Percentiles rank a stretch among this genome's conserved stretches.
Conservation (phyloP, 2,113 vertebrate genomes). For the Gnathonemus echidnorhynchus region DNA sequence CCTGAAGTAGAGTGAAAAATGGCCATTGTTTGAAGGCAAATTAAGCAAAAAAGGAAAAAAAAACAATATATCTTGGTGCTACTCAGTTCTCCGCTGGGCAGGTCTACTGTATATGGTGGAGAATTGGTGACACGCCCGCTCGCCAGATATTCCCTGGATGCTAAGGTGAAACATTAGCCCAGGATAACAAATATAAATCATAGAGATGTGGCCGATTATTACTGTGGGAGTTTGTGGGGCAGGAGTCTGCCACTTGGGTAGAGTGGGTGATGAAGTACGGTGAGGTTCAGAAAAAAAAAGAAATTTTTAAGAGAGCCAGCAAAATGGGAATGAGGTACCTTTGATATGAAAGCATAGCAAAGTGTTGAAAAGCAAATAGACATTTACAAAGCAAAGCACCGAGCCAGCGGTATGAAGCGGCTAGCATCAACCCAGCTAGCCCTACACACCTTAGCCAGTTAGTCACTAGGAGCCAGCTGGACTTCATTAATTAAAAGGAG, state of each 20-base stretch:
- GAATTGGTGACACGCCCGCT: not conserved
- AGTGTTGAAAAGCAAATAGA: not conserved
- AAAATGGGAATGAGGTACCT: not conserved
- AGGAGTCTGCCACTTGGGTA: not conserved
- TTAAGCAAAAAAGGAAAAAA: not conserved
- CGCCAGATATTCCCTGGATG: not conserved
- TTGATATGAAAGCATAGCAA: not conserved
- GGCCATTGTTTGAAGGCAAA: not conserved
- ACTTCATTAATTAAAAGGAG: not conserved
- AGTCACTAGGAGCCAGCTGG: not conserved
- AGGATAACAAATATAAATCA: not conserved
- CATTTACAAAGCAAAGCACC: not conserved
- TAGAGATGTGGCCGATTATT: not conserved
- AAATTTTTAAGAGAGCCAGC: not conserved
- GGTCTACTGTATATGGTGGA: not conserved
- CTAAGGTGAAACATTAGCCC: not conserved
- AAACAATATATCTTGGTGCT: not conserved
- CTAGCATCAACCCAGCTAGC: not conserved
- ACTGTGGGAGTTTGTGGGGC: not conserved
- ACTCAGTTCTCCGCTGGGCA: not conserved
- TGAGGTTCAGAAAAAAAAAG: not conserved
- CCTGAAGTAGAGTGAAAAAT: not conserved
- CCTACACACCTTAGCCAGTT: not conserved
- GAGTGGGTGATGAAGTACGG: not conserved
- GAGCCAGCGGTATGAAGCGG: not conserved